Conservation (phyloP, 2,888 invertebrate species). For the Scaptodrosophila latifasciaeformis region DNA sequence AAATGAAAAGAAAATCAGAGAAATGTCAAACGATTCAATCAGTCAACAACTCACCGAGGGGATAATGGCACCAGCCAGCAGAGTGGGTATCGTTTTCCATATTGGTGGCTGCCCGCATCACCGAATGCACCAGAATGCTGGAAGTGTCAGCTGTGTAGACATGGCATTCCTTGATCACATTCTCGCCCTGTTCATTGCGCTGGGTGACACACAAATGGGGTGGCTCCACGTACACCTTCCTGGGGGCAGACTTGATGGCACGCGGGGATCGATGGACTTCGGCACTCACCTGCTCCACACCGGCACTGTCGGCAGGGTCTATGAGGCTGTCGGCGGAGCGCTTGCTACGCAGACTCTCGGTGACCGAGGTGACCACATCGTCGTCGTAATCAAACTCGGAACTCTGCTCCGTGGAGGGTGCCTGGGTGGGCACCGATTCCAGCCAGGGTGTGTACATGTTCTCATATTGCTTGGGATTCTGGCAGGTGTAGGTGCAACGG, state of each 20-base stretch:
- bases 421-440: constrained; percentile 62
- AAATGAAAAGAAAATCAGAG: not conserved
- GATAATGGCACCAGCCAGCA: constrained; percentile 82
- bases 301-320: constrained; percentile 47
- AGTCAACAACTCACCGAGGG: constrained; percentile 75
- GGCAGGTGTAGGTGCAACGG: constrained; percentile 84
- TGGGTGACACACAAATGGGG: constrained; percentile 79
- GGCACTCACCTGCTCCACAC: constrained; percentile 54
- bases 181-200: constrained; percentile 44
- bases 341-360: constrained; percentile 59
- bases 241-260: constrained; percentile 42
- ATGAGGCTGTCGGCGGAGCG: constrained; percentile 31
- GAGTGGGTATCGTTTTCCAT: constrained; percentile 72
- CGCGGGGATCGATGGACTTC: constrained; percentile 48
- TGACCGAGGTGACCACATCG: constrained; percentile 68
- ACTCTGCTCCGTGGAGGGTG: constrained; percentile 71
- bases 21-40: not conserved
- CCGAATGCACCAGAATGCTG: constrained; percentile 77
- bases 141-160: constrained; percentile 79
- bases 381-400: constrained; percentile 75
- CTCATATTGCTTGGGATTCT: constrained; percentile 74
- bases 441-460: constrained; percentile 72
- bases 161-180: constrained; percentile 76
- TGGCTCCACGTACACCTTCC: constrained; percentile 73
- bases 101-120: constrained; percentile 76